These are phyloP conservation scores for Gallinago undulata DNA, from an alignment of 2,113 vertebrate genomes.

Conservation along the genomic window DNA sequence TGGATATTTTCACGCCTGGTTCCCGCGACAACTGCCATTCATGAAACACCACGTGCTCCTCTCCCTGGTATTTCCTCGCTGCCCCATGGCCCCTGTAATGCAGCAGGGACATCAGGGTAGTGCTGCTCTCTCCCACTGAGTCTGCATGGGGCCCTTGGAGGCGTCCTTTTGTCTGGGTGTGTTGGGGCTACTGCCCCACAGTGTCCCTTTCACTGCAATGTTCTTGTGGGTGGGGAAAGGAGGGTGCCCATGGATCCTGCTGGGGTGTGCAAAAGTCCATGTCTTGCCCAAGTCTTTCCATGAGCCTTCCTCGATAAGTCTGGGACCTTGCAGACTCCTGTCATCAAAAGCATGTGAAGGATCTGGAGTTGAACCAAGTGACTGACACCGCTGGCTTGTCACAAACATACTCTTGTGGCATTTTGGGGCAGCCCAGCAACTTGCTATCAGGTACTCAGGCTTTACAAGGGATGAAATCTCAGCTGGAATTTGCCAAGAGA, in stretches of 20 bases:
- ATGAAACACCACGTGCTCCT: accelerated
- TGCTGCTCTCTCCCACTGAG: background rate
- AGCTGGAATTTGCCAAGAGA: background rate
- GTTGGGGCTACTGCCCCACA: background rate
- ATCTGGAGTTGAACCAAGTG: background rate
- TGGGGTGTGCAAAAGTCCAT: no score
- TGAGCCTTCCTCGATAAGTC: background rate
- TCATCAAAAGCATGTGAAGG: background rate
- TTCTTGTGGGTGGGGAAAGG: background rate
- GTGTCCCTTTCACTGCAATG: background rate
- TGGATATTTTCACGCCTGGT: background rate
- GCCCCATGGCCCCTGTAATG: accelerated
- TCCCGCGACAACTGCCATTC: background rate
- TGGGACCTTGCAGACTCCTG: background rate
- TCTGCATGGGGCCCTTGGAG: background rate
- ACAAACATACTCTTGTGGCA: accelerated
- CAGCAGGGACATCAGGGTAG: background rate
- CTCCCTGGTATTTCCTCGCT: background rate
- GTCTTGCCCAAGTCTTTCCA: background rate
- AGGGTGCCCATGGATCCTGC: background rate
- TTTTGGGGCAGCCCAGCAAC: background rate
- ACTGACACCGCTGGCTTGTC: background rate
- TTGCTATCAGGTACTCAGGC: background rate
- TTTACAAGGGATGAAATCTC: background rate
- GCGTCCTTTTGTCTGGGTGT: background rate